Percentiles rank a stretch among this genome's conserved stretches.
Conservation (phyloP, 2,888 invertebrate species). For the Phortica okadai region DNA sequence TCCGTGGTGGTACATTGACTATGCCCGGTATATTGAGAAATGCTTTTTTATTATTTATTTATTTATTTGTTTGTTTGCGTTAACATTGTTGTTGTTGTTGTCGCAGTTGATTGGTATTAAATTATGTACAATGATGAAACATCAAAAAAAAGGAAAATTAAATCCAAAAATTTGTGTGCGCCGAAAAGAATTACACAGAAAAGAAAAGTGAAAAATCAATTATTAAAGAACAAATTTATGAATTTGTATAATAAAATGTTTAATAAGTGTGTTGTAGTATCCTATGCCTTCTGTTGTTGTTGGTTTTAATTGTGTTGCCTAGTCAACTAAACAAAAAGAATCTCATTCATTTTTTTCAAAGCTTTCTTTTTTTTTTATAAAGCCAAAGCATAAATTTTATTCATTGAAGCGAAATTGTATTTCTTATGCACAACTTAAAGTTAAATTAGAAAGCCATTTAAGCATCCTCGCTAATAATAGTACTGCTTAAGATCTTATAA, state of each 20-base stretch:
- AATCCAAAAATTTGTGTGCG: constrained; percentile 18
- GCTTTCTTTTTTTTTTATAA: not conserved
- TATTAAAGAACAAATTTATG: constrained; percentile 38
- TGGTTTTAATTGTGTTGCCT: constrained; percentile 22
- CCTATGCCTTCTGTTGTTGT: not conserved
- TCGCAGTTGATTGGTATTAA: constrained; percentile 5
- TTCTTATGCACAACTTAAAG: not conserved
- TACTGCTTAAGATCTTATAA: constrained; percentile 52
- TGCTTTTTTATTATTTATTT: constrained; percentile 55
- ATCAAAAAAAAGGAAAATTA: constrained; percentile 38
- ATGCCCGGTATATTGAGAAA: constrained; percentile 74
- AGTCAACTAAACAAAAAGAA: constrained; percentile 6
- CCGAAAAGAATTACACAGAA: constrained; percentile 23
- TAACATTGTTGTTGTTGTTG: constrained; percentile 18
- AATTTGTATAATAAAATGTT: not conserved
- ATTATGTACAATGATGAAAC: constrained; percentile 32
- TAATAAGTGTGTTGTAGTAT: not conserved
- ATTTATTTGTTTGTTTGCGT: constrained; percentile 39
- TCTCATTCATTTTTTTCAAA: not conserved
- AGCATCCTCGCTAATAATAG: not conserved
- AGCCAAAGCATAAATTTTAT: constrained; percentile 1
- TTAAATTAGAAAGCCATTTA: not conserved
- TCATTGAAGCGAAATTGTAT: constrained; percentile 12
- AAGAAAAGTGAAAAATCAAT: constrained; percentile 37
- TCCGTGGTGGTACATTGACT: constrained; percentile 67